Evolutionary conservation across 2,888 invertebrate genomes (phyloP), one percentile per base, ranked within the genome.

Genomic region (Furcula furcula): DNA sequence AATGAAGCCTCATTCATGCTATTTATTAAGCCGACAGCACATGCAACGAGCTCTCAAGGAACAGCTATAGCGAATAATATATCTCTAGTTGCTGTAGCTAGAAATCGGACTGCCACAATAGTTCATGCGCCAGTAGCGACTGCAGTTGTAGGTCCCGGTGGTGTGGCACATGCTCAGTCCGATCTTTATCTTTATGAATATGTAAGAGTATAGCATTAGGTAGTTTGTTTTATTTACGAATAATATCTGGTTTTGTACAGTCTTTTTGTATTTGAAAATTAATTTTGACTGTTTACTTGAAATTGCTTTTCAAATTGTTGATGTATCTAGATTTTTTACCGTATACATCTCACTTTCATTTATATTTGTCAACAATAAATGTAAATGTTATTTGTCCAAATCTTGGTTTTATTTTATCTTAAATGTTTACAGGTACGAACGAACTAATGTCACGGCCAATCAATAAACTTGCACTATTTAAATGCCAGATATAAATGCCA

Each of bases 131-230:
- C 94, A 2, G 88, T 90, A 40, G 93, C 94, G 0, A 90, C 93
- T 0, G 94, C 94, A 2, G 89, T 94, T 3, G 94, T 91, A 2
- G 94, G 94, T 4, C 94, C 93, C 18, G 94, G 94, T 3, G 94
- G 94, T 5, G 90, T 92, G 29, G 94, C 94, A 0, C 93, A 94
- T 63, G 94, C 94, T 0, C 91, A 94, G 62, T 93, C 94, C 34
- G 93, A 94, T 69, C 89, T 95, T 41, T 91, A 91, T 58, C 61
- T 92, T 40, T 91, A 91, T 34, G 85, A 86, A 63, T 78, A 66
- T 53, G 55, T 66, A 38, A 49, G 44, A 26, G 40, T 45, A 54
- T 60, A 57, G 65, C 29, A 10, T 19, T 20, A 28, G n/a, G 71
- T 42, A 32, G 37, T 34, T 30, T 50, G 14, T 26, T 6, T 14